Conservation (phyloP, 2,888 invertebrate genomes). For the Drosophila prolongata region DNA sequence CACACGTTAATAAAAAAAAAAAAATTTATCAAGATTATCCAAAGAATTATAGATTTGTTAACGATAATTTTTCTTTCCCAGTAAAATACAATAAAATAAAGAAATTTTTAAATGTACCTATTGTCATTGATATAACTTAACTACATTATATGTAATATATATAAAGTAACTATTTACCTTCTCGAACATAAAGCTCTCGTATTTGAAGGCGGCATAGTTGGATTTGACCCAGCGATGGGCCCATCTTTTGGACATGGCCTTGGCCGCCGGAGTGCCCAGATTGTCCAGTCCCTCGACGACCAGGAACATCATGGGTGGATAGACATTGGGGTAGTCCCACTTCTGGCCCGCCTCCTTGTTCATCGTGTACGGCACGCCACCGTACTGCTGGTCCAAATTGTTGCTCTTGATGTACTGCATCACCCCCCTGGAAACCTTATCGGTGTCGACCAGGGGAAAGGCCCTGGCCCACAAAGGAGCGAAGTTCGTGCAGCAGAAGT, state of each 20-base stretch:
- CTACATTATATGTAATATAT: not conserved
- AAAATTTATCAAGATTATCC: too few species aligned
- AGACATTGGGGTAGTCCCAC: conserved; percentile 97
- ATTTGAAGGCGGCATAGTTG: conserved; percentile 90
- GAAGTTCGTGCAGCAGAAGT: conserved; percentile 92
- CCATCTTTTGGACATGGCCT: conserved; percentile 88
- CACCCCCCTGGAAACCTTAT: conserved; percentile 87
- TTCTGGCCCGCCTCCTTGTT: conserved; percentile 89
- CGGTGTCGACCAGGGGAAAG: conserved; percentile 87
- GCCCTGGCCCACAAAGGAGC: conserved; percentile 93
- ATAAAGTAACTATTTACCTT: conserved; percentile 86
- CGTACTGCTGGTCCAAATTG: conserved; percentile 87
- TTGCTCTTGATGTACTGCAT: conserved; percentile 89
- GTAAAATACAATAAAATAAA: too few species aligned
- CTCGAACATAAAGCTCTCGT: conserved; percentile 91
- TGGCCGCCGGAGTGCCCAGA: conserved; percentile 88
- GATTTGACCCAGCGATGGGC: conserved; percentile 92
- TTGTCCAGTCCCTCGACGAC: conserved; percentile 91
- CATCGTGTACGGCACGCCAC: conserved; percentile 92
- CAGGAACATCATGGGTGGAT: conserved; percentile 95
- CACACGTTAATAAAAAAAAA: too few species aligned
- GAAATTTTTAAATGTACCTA: too few species aligned
- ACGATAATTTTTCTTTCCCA: too few species aligned
- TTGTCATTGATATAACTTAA: too few species aligned
- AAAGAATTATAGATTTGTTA: too few species aligned